Base-by-base conservation (phyloP, 2,797 vertebrate genomes). In the Poecilia wingei region DNA sequence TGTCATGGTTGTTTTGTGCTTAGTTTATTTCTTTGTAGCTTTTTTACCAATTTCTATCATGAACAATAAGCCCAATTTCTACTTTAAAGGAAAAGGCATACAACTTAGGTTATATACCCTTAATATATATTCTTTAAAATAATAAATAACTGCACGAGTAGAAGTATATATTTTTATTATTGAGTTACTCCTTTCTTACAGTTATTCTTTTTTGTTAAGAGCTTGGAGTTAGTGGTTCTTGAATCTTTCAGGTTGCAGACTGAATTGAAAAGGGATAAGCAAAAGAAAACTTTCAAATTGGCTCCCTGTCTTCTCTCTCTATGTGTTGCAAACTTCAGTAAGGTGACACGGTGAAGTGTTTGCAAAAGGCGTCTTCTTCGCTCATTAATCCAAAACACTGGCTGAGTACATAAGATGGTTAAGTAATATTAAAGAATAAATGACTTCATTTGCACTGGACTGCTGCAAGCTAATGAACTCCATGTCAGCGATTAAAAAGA, bases 201-300 rank as follows among this genome's bases (percentile, higher is more conserved):
- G 20, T 43, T 43, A 36, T 25, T 12, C 20, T 43, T 43, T 25
- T 69, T 69, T 6, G 0, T 59, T 36, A 36, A 25, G 33, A 3
- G 31, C 39, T 66, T 66, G 16, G 33, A 20, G 36, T 68, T 22
- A 41, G 36, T 41, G 64, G 3, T 12, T 41, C 10, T 43, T 25
- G 1, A 69, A n/a, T 22, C 1, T 86, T 93, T 95, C 89, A 39
- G 75, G 87, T 95, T 94, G 87, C 93, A 84, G 84, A 74, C 47
- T 2, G 85, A 93, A 94, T 94, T 95, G 94, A 94, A 94, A 94
- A 89, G 76, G 61, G 92, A 95, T 89, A 89, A 92, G 86, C 85
- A 84, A 83, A 86, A 87, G 92, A 87, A 88, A 92, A 87, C 90
- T 91, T 87, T 89, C 82, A 88, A 91, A 82, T 80, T 36, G 72